Percentiles rank a stretch among this genome's conserved stretches.
phyloP scores from a whole-genome alignment of 2,888 invertebrate genomes.

The Dendrolimus houi region DNA sequence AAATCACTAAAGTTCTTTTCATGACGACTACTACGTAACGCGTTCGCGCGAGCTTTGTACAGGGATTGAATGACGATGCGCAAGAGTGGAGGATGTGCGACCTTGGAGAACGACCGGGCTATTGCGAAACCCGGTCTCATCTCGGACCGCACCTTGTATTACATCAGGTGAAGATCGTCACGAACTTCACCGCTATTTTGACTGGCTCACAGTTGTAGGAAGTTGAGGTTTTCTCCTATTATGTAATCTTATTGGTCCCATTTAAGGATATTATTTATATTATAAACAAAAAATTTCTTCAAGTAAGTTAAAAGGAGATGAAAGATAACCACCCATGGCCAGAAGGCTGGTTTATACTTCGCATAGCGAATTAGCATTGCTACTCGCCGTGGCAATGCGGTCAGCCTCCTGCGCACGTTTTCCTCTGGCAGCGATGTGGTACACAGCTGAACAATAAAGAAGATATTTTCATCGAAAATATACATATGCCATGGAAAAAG shows the following conservation, averaged over 20 bases:
- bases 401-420: too few relatives aligned
- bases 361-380: too few relatives aligned
- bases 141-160: conserved; percentile 37
- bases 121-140: conserved; percentile 43
- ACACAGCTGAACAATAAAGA: too few relatives aligned
- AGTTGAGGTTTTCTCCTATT: neutral
- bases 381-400: too few relatives aligned
- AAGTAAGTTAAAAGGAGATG: too few relatives aligned
- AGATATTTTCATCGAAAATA: too few relatives aligned
- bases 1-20: conserved; percentile 48
- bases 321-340: too few relatives aligned
- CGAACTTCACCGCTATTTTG: neutral
- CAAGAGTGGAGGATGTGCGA: conserved; percentile 29
- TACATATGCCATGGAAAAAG: too few relatives aligned
- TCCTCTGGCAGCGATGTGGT: too few relatives aligned
- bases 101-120: conserved; percentile 58
- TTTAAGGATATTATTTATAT: too few relatives aligned
- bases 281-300: too few relatives aligned
- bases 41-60: conserved; percentile 44
- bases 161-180: conserved; percentile 20
- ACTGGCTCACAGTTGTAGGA: neutral
- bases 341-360: too few relatives aligned
- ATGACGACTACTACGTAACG: conserved; percentile 38
- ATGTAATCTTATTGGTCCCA: neutral
- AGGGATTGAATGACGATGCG: conserved; percentile 38